Base-by-base conservation (phyloP, 2,888 invertebrate species). In the Sclerodermus sp. region DNA sequence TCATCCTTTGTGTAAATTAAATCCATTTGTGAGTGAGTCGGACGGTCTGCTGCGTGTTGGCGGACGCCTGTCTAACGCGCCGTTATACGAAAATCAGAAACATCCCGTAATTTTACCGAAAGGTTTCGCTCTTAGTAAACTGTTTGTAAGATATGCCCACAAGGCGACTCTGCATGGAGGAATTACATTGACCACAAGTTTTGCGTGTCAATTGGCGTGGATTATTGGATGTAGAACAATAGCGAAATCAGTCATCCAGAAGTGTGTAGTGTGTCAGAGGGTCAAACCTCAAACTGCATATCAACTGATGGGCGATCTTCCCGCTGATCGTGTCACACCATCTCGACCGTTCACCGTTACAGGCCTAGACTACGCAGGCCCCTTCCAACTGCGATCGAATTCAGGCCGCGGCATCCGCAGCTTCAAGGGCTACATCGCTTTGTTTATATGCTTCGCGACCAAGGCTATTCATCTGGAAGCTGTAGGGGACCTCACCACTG, bases 401-500 rank as follows among this genome's bases (percentile, higher is more conserved):
- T 42, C 13, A 13, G 51, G 55, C 8, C 51, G 51, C 4, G 51
- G 51, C 3, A 13, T 37, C 1, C 34, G 46, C 4, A n/a, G 48
- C 2, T 17, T 42, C 1, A 45, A 47, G 23, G 44, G 45, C 8
- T 54, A 51, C 13, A 41, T 54, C 4, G 46, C 50, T 4, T 17
- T 54, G 1, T 54, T 50, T 13, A 42, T 54, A 1, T 51, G 54
- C 17, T 29, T 50, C 16, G 13, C 39, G 5, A 48, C 50, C 1
- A 15, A 42, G 8, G 54, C 56, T 0, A 47, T 62, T 4, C 56
- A 60, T 32, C 18, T 58, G 1, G 56, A 62, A 16, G 32, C 53
- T 1, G 60, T 55, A 1, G 17, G 15, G 2, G 40, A 37, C 4
- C 36, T 51, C 1, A 51, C 42, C 9, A 45, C 57, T 1, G 40